These are phyloP conservation scores for Chironex yamaguchii DNA, from an alignment of 30 jellyfish, hydroid and myxozoan genomes.

Conservation along the genomic window DNA sequence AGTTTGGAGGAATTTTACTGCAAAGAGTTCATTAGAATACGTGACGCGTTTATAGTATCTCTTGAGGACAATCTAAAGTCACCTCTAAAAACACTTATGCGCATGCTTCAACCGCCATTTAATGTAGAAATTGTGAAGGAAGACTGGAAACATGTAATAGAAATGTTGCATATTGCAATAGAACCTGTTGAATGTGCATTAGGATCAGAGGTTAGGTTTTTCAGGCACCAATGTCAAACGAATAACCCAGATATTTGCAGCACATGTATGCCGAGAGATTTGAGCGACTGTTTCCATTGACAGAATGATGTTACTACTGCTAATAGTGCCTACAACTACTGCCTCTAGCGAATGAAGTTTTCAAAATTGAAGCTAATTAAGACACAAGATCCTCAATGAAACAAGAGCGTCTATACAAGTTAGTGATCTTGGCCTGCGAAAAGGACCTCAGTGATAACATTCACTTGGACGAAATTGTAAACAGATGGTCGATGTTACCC, in stretches of 20 bases:
- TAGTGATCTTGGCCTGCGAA: too few species aligned
- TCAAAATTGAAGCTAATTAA: conserved; percentile 37
- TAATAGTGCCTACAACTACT: conserved; percentile 27
- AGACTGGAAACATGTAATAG: conserved; percentile 7
- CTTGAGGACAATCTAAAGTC: conserved; percentile 2
- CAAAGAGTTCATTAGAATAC: not conserved
- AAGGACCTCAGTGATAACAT: too few species aligned
- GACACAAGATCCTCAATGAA: conserved; percentile 42
- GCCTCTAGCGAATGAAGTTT: conserved; percentile 39
- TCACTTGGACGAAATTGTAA: too few species aligned
- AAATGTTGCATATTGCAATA: conserved; percentile 3
- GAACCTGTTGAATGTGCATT: conserved; percentile 30
- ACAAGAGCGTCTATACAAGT: too few species aligned
- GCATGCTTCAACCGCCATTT: conserved; percentile 3
- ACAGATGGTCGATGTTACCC: too few species aligned
- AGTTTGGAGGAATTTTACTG: not conserved
- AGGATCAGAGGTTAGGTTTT: conserved; percentile 10
- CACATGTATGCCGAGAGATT: conserved; percentile 34
- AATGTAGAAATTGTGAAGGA: not conserved
- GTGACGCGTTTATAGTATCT: not conserved
- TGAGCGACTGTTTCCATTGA: conserved; percentile 16
- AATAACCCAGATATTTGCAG: conserved; percentile 33
- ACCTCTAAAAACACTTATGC: not conserved
- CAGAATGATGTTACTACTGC: conserved; percentile 36
- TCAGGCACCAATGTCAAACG: conserved; percentile 17